Base-by-base conservation (phyloP, 2,888 invertebrate genomes). In the Lasioglossum zephyrum region DNA sequence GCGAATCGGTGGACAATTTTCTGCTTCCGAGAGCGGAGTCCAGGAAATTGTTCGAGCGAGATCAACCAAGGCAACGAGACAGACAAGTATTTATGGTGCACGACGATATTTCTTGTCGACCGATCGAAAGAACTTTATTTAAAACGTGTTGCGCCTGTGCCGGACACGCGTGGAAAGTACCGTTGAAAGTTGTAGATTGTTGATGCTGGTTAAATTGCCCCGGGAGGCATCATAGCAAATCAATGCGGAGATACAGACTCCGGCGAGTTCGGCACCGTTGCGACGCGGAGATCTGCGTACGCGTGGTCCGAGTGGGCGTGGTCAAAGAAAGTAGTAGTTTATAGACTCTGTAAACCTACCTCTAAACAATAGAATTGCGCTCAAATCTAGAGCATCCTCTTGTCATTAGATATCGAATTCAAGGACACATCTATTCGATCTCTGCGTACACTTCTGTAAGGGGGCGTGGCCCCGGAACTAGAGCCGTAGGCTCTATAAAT, bases 1-100 rank as follows among this genome's bases (percentile, higher is more conserved):
- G 57, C 57, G n/a, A 57, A 22, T 57, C 57, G n/a, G 57, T 11
- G 57, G 57, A 60, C 60, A 60, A 60, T 63, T 63, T 63, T 63
- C 63, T 63, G 63, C 63, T 63, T 6, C 63, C 31, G 63, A 31
- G 31, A 57, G 57, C 26, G 53, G 22, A 18, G 49, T 0, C 53
- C 22, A 53, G 53, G 53, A 53, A 53, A 53, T 53, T 3, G 53
- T 53, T 9, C 53, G 53, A n/a, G 6, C 53, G 53, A 9, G 53
- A 22, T n/a, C 53, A n/a, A 57, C 8, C 53, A 31, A 31, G 57
- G n/a, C 57, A 11, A 57, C 57, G n/a, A 57, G n/a, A 57, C 6
- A 9, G 57, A 57, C 57, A n/a, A 57, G 57, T 57, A 57, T 57
- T 57, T n/a, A 57, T 57, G 57, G 57, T 9, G 0, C 4, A 9